These are phyloP conservation scores for Aurelia aurita DNA, from an alignment of 30 jellyfish, hydroid and myxozoan species.

Conservation along the genomic window DNA sequence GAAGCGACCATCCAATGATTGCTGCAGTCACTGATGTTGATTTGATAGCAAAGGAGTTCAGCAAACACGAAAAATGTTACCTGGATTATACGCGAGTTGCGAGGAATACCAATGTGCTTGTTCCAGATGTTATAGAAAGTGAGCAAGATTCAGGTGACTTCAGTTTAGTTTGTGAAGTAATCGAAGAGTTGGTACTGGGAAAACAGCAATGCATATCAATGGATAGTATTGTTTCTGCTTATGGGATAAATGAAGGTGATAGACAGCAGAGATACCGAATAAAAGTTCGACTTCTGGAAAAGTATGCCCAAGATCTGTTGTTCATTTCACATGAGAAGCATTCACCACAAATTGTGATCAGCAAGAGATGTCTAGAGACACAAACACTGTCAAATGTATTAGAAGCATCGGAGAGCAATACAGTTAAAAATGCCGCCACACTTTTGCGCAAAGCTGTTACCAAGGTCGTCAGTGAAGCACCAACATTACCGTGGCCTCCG, in stretches of 20 bases:
- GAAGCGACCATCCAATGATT: background rate
- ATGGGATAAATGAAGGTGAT: slow-evolving; percentile 3
- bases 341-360: too few species aligned
- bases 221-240: slow-evolving; percentile 2
- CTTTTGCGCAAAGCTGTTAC: too few species aligned
- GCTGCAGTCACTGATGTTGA: slow-evolving; percentile 17
- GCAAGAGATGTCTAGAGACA: too few species aligned
- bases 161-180: background rate
- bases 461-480: too few species aligned
- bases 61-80: slow-evolving; percentile 12
- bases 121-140: background rate
- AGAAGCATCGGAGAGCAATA: too few species aligned
- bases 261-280: background rate
- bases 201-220: background rate
- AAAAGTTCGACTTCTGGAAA: background rate
- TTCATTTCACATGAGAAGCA: too few species aligned
- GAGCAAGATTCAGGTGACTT: background rate
- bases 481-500: too few species aligned
- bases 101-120: background rate
- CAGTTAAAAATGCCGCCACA: too few species aligned
- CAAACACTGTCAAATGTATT: too few species aligned
- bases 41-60: slow-evolving; percentile 7
- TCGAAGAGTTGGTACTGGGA: slow-evolving; percentile 17
- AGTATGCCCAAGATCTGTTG: too few species aligned
- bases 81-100: background rate